Conservation (phyloP, 1,140 invertebrate species). For the Meloidogyne exigua region DNA sequence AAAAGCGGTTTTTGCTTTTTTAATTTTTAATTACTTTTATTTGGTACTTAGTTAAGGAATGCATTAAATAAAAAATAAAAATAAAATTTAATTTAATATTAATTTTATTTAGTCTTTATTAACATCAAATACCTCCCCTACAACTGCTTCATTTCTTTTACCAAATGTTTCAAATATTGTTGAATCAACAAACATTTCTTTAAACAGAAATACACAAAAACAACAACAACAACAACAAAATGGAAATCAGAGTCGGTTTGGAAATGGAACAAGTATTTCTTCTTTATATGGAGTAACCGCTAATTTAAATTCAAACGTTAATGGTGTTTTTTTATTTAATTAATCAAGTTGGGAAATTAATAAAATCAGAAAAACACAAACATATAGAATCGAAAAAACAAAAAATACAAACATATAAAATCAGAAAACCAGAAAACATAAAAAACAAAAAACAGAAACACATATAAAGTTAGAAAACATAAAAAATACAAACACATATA, state of each 20-base stretch:
- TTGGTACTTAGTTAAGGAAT: not conserved
- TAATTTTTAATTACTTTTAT: not conserved
- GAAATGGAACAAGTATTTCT: not conserved
- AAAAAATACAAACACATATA: too few relatives aligned
- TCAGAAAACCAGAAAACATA: not conserved
- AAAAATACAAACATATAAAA: too few relatives aligned
- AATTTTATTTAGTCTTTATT: not conserved
- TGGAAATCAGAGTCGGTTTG: not conserved
- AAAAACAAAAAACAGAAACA: too few relatives aligned
- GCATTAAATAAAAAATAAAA: not conserved
- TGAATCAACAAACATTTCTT: not conserved
- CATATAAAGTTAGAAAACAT: too few relatives aligned
- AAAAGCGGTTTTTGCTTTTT: not conserved
- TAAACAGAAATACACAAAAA: slow-evolving; percentile 2
- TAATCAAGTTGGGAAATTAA: too few relatives aligned
- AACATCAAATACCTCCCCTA: not conserved
- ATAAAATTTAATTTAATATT: not conserved
- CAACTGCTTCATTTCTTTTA: not conserved
- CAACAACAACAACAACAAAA: not conserved
- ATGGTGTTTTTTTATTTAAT: not conserved
- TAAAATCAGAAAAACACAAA: too few relatives aligned
- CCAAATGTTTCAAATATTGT: not conserved
- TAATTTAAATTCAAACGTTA: not conserved
- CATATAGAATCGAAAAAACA: too few relatives aligned
- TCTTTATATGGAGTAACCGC: not conserved